Percentiles rank a stretch among this genome's conserved stretches.
phyloP scores from a whole-genome alignment of 2,888 invertebrate species.

The Chymomyza fuscimana region DNA sequence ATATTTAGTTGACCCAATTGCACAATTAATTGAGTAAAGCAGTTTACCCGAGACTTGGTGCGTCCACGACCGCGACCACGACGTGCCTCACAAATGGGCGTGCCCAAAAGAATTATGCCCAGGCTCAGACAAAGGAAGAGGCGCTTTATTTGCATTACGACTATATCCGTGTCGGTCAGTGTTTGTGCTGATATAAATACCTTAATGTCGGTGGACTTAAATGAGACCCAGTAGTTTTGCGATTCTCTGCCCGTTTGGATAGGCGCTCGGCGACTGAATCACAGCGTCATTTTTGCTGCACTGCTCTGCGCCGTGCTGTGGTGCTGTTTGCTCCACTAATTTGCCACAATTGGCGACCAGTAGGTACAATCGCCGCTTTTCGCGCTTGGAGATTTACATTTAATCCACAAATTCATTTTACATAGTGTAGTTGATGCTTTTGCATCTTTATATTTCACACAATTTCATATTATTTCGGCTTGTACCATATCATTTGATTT shows the following conservation, averaged over 20 bases:
- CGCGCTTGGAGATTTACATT: constrained; percentile 36
- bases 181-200: constrained; percentile 3
- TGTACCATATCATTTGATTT: constrained; percentile 50
- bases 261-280: constrained; percentile 58
- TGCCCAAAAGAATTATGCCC: constrained; percentile 78
- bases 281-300: constrained; percentile 25
- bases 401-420: constrained; percentile 10
- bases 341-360: constrained; percentile 66
- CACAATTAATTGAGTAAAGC: neutral
- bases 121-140: constrained; percentile 73
- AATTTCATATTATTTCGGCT: constrained; percentile 47
- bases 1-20: constrained; percentile 3
- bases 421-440: constrained; percentile 33
- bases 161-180: constrained; percentile 3
- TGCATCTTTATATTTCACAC: constrained; percentile 51
- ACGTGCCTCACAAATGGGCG: constrained; percentile 81
- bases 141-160: constrained; percentile 73
- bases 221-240: constrained; percentile 47
- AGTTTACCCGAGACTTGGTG: constrained; percentile 86
- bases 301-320: constrained; percentile 30
- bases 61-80: constrained; percentile 87
- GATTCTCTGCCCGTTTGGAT: constrained; percentile 55
- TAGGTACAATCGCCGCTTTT: constrained; percentile 17
- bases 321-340: constrained; percentile 51
- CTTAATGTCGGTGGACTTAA: constrained; percentile 4